Evolutionary conservation across 2,888 invertebrate genomes (phyloP), one percentile per base, ranked within the genome.

Genomic region (Chloromyia formosa): DNA sequence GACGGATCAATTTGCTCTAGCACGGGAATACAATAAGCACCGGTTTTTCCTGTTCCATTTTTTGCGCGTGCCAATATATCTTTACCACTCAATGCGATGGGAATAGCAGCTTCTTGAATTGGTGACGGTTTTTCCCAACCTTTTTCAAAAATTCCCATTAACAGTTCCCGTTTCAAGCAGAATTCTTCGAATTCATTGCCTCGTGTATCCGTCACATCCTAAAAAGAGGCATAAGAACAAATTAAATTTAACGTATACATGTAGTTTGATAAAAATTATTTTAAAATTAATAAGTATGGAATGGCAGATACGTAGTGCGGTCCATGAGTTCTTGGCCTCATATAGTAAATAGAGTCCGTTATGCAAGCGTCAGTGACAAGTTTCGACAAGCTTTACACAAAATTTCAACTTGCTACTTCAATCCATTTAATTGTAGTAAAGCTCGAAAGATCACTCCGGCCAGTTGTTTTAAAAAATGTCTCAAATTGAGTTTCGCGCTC

Each of bases 91-190:
- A 99, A 90, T 79, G 99, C 98, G 83, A 98, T 96, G 77, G 98
- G 98, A 87, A 99, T 99, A 84, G 98, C 95, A 82, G 96, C 96
- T 89, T 98, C 99, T 89, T 99, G 99, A 88, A 99, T 99, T 40
- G 99, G 99, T 77, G 97, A 97, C 74, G 99, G 99, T 87, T 96
- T 96, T 86, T 99, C 99, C 99, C 96, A 98, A 77, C 98, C 99
- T 87, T 99, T 99, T 86, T 99, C 99, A 86, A 98, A 99, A 84
- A 99, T 99, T 80, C 99, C 99, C 98, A 99, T 99, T 81, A 99
- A 88, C 82, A 99, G 89, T 88, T 97, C 96, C 81, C 99, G 90
- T 87, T 96, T 96, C 80, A 99, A 89, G 86, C 98, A 98, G 87
- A 97, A 99, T 87, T 99, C 98, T 89, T 99, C 98, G 88, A 99